phyloP scores from a whole-genome alignment of 2,888 invertebrate genomes.

The Xestia xanthographa region DNA sequence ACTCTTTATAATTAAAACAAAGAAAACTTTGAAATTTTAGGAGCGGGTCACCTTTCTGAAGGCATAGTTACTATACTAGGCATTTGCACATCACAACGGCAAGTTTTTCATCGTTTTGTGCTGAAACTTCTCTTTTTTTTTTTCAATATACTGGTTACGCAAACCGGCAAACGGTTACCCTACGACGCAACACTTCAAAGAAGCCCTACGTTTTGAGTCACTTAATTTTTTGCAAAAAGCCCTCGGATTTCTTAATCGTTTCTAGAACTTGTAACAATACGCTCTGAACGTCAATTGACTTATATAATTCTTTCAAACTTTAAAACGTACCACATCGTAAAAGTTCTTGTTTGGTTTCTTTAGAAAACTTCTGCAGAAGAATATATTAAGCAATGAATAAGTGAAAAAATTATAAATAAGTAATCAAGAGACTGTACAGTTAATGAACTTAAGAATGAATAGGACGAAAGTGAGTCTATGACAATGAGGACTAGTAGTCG shows the following conservation, averaged over 20 bases:
- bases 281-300: slow-evolving; percentile 66
- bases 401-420: slow-evolving; percentile 55
- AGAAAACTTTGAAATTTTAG: slow-evolving; percentile 7
- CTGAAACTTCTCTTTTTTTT: slow-evolving; percentile 31
- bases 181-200: slow-evolving; percentile 61
- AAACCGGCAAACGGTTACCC: slow-evolving; percentile 58
- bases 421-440: slow-evolving; percentile 52
- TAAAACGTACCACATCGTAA: slow-evolving; percentile 71
- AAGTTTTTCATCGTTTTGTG: slow-evolving; percentile 34
- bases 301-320: slow-evolving; percentile 60
- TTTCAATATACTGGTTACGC: slow-evolving; percentile 58
- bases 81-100: slow-evolving; percentile 10
- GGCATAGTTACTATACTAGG: neutral
- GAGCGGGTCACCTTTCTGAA: slow-evolving; percentile 17
- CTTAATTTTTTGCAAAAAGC: slow-evolving; percentile 57
- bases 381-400: slow-evolving; percentile 59
- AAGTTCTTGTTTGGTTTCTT: slow-evolving; percentile 58
- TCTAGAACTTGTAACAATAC: slow-evolving; percentile 66
- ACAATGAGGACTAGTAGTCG: slow-evolving; percentile 75
- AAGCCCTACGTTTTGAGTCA: slow-evolving; percentile 60
- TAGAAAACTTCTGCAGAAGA: slow-evolving; percentile 60
- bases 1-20: neutral
- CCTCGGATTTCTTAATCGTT: slow-evolving; percentile 61
- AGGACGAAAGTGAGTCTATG: slow-evolving; percentile 75
- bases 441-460: slow-evolving; percentile 68